phyloP scores from a whole-genome alignment of 2,797 vertebrate genomes.

The Gambelia wislizenii region DNA sequence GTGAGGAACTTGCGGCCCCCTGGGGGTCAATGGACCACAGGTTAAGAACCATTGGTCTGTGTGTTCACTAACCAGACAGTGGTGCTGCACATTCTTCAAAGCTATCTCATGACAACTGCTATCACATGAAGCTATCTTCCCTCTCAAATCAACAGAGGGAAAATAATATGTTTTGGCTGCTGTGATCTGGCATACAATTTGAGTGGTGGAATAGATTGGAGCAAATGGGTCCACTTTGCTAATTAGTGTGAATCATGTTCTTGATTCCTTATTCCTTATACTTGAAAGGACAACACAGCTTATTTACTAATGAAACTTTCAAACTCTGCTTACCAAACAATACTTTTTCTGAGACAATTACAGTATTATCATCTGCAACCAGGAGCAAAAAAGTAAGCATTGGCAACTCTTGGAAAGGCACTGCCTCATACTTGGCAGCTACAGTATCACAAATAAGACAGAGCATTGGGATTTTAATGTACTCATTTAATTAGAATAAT shows the following conservation, averaged over 20 bases:
- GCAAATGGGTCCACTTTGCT: slow-evolving; percentile 22
- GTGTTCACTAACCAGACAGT: background rate
- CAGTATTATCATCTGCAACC: slow-evolving; percentile 34
- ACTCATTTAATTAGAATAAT: slow-evolving; percentile 64
- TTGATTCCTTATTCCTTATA: background rate
- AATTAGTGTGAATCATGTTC: slow-evolving; percentile 32
- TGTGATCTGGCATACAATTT: slow-evolving; percentile 20
- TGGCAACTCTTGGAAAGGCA: slow-evolving; percentile 25
- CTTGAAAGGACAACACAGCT: slow-evolving; percentile 28
- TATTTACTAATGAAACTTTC: background rate
- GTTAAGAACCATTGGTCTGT: no score
- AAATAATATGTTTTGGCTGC: background rate
- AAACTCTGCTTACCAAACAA: background rate
- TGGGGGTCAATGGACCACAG: no score
- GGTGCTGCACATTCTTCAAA: background rate
- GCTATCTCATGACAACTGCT: background rate
- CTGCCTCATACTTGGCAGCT: slow-evolving; percentile 48
- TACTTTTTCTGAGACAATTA: background rate
- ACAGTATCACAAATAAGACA: slow-evolving; percentile 32
- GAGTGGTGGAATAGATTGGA: slow-evolving; percentile 24
- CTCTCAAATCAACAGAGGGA: background rate
- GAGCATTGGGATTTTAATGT: slow-evolving; percentile 58
- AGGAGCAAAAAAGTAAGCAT: slow-evolving; percentile 32
- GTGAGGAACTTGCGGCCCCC: no score
- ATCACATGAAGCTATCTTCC: background rate